Evolutionary conservation across 2,797 vertebrate genomes (phyloP).

Genomic region (Micromesistius poutassou): DNA sequence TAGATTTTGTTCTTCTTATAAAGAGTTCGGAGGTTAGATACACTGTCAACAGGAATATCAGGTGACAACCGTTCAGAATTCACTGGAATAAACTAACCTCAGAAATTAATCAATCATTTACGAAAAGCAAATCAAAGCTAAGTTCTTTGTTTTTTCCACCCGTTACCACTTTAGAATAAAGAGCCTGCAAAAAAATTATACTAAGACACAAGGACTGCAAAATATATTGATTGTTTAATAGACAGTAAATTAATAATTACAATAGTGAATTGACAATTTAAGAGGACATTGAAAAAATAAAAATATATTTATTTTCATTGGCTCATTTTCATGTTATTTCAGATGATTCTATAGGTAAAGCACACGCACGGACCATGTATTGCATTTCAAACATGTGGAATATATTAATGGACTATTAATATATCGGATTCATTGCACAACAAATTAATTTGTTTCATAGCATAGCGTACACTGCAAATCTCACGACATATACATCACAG

Average conservation of each 20-base stretch:
- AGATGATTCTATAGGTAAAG: slow-evolving; percentile 46
- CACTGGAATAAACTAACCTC: too few species aligned
- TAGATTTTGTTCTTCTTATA: too few species aligned
- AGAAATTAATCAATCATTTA: too few species aligned
- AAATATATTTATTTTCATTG: slow-evolving; percentile 61
- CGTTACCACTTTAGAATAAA: too few species aligned
- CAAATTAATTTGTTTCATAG: slow-evolving; percentile 42
- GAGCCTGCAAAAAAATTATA: slow-evolving; percentile 20
- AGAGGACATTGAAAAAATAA: slow-evolving; percentile 66
- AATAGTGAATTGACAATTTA: slow-evolving; percentile 55
- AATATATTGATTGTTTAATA: slow-evolving; percentile 75
- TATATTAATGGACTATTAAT: slow-evolving; percentile 30
- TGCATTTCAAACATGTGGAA: slow-evolving; percentile 57
- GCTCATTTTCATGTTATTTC: slow-evolving; percentile 29
- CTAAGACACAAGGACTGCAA: slow-evolving; percentile 55
- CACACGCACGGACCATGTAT: slow-evolving; percentile 62
- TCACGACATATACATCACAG: slow-evolving; percentile 63
- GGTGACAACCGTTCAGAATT: too few species aligned
- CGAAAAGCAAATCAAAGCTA: too few species aligned
- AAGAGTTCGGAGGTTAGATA: too few species aligned
- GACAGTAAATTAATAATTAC: slow-evolving; percentile 65
- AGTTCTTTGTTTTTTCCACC: too few species aligned
- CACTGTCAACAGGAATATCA: too few species aligned
- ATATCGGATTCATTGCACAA: slow-evolving; percentile 51
- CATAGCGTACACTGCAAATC: slow-evolving; percentile 50